phyloP scores from a whole-genome alignment of 53 echinoderm and acorn worm genomes.

The Arbacia lixula region DNA sequence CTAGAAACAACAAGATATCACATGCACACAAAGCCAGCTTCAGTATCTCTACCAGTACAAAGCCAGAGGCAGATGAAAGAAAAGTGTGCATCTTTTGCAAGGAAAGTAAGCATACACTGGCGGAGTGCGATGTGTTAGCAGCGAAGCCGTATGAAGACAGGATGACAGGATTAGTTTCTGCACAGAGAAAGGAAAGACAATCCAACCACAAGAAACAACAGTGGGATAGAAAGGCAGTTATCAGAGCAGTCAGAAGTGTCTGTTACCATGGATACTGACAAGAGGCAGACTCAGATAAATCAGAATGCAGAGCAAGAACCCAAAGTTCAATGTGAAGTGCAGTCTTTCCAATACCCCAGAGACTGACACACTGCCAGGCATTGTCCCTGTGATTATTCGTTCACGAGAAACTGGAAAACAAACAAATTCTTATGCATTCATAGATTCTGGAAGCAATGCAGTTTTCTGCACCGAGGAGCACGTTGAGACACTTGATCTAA shows the following conservation, averaged over 20 bases:
- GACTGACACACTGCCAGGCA: too few species aligned
- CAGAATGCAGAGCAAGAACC: neutral
- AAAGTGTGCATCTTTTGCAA: too few species aligned
- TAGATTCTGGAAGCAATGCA: slow-evolving; percentile 60
- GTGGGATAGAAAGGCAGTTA: neutral
- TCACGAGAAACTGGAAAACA: too few species aligned
- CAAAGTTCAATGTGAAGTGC: neutral
- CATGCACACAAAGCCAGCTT: neutral
- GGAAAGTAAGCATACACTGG: too few species aligned
- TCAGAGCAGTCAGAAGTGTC: too few species aligned
- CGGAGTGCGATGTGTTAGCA: too few species aligned
- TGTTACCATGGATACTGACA: too few species aligned
- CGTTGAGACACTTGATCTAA: slow-evolving; percentile 2
- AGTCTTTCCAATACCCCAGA: neutral
- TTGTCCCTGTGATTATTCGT: too few species aligned
- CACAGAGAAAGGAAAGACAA: too few species aligned
- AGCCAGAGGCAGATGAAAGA: neutral
- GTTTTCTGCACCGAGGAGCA: slow-evolving; percentile 48
- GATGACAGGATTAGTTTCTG: neutral
- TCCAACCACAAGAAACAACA: too few species aligned
- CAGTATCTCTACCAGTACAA: neutral
- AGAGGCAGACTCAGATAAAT: neutral
- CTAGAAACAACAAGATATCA: too few species aligned
- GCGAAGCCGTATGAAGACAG: neutral
- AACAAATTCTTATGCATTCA: slow-evolving; percentile 62